Evolutionary conservation across 1,140 invertebrate species (phyloP).

Genomic region (Solenopsis fugax): DNA sequence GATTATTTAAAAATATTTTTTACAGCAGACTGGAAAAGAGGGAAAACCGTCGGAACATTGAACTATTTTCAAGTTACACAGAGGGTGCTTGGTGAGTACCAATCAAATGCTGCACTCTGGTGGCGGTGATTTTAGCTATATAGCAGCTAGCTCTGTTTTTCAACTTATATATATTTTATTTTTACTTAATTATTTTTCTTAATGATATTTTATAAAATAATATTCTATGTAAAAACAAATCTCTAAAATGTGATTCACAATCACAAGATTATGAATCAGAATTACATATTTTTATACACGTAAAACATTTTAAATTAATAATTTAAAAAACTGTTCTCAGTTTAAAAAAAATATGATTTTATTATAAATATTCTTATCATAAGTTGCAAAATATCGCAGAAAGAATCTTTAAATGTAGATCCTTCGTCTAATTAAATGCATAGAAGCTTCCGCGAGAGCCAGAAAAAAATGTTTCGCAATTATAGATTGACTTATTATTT

Average conservation of each 20-base stretch:
- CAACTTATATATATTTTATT: background rate
- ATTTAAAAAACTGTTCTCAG: background rate
- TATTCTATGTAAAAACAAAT: background rate
- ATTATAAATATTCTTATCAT: background rate
- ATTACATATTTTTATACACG: conserved; percentile 7
- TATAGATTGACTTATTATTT: background rate
- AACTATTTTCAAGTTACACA: background rate
- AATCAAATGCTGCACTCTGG: conserved; percentile 50
- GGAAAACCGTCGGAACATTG: background rate
- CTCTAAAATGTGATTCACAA: background rate
- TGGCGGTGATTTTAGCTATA: background rate
- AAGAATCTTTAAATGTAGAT: background rate
- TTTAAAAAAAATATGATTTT: background rate
- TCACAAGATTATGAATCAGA: background rate
- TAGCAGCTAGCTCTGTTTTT: background rate
- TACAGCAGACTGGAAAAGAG: background rate
- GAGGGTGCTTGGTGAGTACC: background rate
- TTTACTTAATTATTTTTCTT: background rate
- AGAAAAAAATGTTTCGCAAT: background rate
- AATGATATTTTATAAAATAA: background rate
- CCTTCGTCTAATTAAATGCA: background rate
- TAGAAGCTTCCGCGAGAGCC: background rate
- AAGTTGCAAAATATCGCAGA: background rate
- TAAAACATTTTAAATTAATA: background rate
- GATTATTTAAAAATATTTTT: conserved; percentile 30